Evolutionary conservation across 1,140 invertebrate species (phyloP).

Genomic region (Camponotus vicinus): DNA sequence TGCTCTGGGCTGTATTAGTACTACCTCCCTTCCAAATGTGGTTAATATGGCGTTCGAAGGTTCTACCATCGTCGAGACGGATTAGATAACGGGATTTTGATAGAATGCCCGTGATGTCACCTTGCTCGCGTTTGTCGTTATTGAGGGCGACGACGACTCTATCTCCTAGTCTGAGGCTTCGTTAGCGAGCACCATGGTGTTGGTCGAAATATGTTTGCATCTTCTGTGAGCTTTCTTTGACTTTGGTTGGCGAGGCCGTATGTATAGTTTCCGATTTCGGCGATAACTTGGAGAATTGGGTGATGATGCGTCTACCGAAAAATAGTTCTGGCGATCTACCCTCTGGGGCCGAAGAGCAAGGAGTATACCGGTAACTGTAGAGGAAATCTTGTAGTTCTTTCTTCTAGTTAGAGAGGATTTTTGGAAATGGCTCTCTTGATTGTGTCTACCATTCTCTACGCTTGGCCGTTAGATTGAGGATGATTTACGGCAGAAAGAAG

Average conservation of each 20-base stretch:
- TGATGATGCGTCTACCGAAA: background rate
- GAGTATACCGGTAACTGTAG: background rate
- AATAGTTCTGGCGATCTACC: background rate
- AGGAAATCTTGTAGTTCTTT: background rate
- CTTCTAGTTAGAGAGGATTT: background rate
- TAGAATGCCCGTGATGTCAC: background rate
- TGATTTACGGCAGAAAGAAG: background rate
- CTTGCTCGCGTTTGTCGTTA: background rate
- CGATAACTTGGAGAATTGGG: background rate
- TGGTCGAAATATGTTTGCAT: background rate
- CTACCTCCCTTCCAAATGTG: background rate
- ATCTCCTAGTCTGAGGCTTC: background rate
- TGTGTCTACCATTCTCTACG: background rate
- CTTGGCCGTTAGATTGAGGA: slow-evolving; percentile 11
- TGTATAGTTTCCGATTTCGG: background rate
- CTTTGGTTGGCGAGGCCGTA: too few relatives aligned
- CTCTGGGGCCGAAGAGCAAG: background rate
- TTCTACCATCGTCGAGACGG: background rate
- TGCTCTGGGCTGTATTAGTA: too few relatives aligned
- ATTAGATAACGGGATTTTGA: background rate
- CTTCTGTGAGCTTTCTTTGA: fast-evolving
- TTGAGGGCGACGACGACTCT: background rate
- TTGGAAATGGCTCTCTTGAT: background rate
- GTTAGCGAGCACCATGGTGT: background rate
- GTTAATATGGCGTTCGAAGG: background rate